Evolutionary conservation across 2,797 vertebrate genomes (phyloP).

Genomic region (Artibeus jamaicensis): DNA sequence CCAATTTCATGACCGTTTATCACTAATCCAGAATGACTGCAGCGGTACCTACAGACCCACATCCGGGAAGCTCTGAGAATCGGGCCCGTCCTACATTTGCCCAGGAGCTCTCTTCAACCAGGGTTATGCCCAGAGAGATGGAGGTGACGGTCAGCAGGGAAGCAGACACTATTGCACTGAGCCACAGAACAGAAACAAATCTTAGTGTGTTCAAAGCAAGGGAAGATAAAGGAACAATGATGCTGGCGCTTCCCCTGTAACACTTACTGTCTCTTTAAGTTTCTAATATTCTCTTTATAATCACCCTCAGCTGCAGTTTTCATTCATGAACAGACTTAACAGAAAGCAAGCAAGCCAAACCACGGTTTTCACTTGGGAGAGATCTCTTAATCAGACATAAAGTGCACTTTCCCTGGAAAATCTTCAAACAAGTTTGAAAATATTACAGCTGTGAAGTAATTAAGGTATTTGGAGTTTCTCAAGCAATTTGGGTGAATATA

Average conservation of each 20-base stretch:
- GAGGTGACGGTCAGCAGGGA: slow-evolving; percentile 48
- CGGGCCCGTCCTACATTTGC: slow-evolving; percentile 76
- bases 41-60: slow-evolving; percentile 83
- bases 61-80: slow-evolving; percentile 83
- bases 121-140: slow-evolving; percentile 77
- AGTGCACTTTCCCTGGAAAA: slow-evolving; percentile 47
- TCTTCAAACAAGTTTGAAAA: slow-evolving; percentile 48
- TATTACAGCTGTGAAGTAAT: slow-evolving; percentile 45
- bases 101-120: slow-evolving; percentile 82
- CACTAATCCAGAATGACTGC: slow-evolving; percentile 85
- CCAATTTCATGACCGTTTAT: slow-evolving; percentile 85
- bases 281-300: slow-evolving; percentile 4
- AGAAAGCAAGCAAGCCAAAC: slow-evolving; percentile 29
- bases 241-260: slow-evolving; percentile 39
- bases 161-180: not conserved
- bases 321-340: slow-evolving; percentile 37
- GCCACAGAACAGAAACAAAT: not conserved
- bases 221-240: slow-evolving; percentile 62
- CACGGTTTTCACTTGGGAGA: slow-evolving; percentile 30
- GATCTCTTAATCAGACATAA: slow-evolving; percentile 53
- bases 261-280: slow-evolving; percentile 4
- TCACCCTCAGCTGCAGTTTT: not conserved
- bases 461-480: slow-evolving; percentile 9
- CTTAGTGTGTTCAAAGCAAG: not conserved
- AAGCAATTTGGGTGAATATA: not conserved